These are phyloP conservation scores for Macrosoma leucophasiata DNA, from an alignment of 2,888 invertebrate species.

Conservation along the genomic window DNA sequence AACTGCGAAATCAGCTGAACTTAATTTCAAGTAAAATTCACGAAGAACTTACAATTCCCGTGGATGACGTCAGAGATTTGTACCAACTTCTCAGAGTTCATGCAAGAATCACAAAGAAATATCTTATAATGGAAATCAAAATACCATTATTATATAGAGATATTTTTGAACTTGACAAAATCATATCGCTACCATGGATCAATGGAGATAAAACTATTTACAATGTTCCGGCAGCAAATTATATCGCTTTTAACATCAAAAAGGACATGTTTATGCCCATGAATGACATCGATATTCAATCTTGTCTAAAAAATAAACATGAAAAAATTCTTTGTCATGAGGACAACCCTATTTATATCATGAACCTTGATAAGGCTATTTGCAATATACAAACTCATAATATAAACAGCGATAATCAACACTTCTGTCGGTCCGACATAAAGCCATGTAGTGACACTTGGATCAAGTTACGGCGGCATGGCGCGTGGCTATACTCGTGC, in stretches of 20 bases:
- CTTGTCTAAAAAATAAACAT: neutral
- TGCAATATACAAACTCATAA: neutral
- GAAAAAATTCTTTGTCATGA: neutral
- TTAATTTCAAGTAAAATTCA: conserved; percentile 6
- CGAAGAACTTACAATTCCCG: conserved; percentile 7
- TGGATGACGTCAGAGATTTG: conserved; percentile 10
- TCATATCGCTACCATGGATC: neutral
- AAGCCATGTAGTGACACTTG: neutral
- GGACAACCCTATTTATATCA: too few relatives aligned
- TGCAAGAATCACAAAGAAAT: conserved; percentile 3
- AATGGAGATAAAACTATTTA: conserved; percentile 1
- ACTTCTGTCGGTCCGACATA: neutral
- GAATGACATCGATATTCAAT: too few relatives aligned
- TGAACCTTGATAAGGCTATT: neutral
- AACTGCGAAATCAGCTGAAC: conserved; percentile 4
- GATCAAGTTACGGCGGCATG: neutral
- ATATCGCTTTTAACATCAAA: conserved; percentile 4
- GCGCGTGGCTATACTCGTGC: conserved; percentile 1
- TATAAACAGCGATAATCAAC: neutral
- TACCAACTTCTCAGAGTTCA: conserved; percentile 9
- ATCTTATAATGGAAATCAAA: conserved; percentile 12
- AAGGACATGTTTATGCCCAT: conserved; percentile 4
- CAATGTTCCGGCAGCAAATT: conserved; percentile 1
- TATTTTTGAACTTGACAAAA: conserved; percentile 4
- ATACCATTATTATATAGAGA: conserved; percentile 10